Evolutionary conservation across 2,113 vertebrate genomes (phyloP), one percentile per base, ranked within the genome.

Genomic region (Cinclus mexicanus): DNA sequence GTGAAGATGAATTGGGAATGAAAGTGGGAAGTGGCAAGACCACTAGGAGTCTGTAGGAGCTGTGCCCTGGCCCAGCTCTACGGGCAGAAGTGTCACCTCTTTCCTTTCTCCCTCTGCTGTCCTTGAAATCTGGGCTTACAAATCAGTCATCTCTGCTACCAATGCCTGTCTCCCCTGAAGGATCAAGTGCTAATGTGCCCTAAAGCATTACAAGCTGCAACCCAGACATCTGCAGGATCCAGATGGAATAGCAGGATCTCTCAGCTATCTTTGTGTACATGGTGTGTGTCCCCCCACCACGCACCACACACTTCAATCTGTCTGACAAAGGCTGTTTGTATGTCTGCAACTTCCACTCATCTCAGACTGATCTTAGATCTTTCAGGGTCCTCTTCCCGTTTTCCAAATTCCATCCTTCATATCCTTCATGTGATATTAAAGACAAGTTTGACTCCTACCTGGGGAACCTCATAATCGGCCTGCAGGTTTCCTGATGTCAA

Each of bases 401-500:
- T 92, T 59, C 16, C 6, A 64, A 78, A 83, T 80, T 78, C n/a
- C 37, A 33, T 31, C 26, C n/a, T 78, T 71, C 20, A 22, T 8
- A 68, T 21, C 20, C 12, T 16, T 29, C 39, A 74, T 49, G 8
- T 49, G 42, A 56, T 53, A n/a, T 80, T 76, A 94, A 78, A 86
- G 47, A 67, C 28, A 28, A 74, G 59, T 79, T 68, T 84, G 75
- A 61, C 69, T 74, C 97, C 95, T 98, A 99, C 99, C 98, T 99
- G 98, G 82, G 98, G 96, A 91, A 97, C 97, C 81, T 98, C 94
- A 81, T 98, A 97, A 83, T 98, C 97, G 2, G 96, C 90, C 83
- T 98, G 98, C 88, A 98, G 97, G 76, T 95, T 97, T 88, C 98
- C 98, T 76, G 98, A 97, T 44, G 98, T 91, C 97, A 99, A 97